Percentiles rank a stretch among this genome's conserved stretches.
Evolutionary conservation across 2,888 invertebrate species (phyloP).

Genomic region (Rhagonycha fulva): DNA sequence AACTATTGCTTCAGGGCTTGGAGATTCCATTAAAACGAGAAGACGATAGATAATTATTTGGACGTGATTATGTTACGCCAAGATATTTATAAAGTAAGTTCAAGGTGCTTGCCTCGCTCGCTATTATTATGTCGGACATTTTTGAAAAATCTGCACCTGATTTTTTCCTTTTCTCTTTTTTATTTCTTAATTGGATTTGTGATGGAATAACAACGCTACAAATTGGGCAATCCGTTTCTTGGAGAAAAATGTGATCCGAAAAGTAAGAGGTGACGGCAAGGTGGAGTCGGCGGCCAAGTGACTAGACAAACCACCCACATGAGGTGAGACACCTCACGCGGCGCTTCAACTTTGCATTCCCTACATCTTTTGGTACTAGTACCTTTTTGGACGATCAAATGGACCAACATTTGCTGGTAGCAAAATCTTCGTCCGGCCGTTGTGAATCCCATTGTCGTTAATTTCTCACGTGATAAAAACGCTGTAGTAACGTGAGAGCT

Average conservation of each 20-base stretch:
- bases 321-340: conserved; percentile 31
- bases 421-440: neutral
- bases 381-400: neutral
- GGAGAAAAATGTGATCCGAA: conserved; percentile 19
- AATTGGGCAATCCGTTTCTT: conserved; percentile 19
- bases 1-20: neutral
- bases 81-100: neutral
- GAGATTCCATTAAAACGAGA: neutral
- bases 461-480: neutral
- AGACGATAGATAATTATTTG: neutral
- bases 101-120: neutral
- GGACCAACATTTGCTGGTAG: neutral
- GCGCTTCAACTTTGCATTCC: conserved; percentile 10
- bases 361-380: conserved; percentile 3
- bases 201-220: conserved; percentile 17
- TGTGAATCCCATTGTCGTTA: neutral
- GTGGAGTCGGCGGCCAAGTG: conserved; percentile 29
- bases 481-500: neutral
- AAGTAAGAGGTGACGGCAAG: conserved; percentile 29
- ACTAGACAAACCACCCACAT: conserved; percentile 31
- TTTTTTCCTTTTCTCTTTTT: neutral
- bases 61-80: neutral
- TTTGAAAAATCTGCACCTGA: neutral
- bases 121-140: neutral
- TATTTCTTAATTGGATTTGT: neutral